Evolutionary conservation across 2,888 invertebrate species (phyloP), one percentile per base, ranked within the genome.

Genomic region (Phlogophora meticulosa): DNA sequence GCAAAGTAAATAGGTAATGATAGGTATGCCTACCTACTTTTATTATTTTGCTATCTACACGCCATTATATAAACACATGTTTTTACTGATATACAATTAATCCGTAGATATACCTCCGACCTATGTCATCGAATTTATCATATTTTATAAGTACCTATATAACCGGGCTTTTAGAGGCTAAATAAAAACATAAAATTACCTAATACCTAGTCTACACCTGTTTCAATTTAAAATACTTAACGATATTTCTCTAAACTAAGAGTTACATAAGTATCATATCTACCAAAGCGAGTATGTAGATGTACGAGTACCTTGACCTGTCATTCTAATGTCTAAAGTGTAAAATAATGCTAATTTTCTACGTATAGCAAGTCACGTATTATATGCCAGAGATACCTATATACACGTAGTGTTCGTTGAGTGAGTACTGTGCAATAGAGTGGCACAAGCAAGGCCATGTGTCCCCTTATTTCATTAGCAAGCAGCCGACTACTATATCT

Each of bases 401-500:
- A 51, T 9, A 1, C 46, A 22, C 42, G 20, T 49, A n/a, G 52
- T 53, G 64, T 59, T 61, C 22, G 36, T 22, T n/a, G 45, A 66
- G 51, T 61, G 63, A 57, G 53, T 73, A 70, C 51, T 72, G 81
- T 70, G 74, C 69, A 69, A 53, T 66, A 68, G 76, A 76, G 68
- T 81, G 72, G 78, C 63, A 74, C 78, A 62, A 66, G 59, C 82
- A 86, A 88, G 88, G 85, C 70, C 75, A 58, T 69, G 57, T 66
- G 80, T 82, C 87, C 85, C 83, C 83, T 84, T 81, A 69, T 77
- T 79, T 78, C 64, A 86, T 86, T 85, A 83, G 75, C 83, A 81
- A 76, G 17, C 57, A 52, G 64, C 61, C 46, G 58, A 69, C 64
- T 56, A 69, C 64, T 76, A 71, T 72, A 68, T n/a, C 78, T 69